Evolutionary conservation across 2,797 vertebrate species (phyloP).

Genomic region (Eupleurogrammus muticus): DNA sequence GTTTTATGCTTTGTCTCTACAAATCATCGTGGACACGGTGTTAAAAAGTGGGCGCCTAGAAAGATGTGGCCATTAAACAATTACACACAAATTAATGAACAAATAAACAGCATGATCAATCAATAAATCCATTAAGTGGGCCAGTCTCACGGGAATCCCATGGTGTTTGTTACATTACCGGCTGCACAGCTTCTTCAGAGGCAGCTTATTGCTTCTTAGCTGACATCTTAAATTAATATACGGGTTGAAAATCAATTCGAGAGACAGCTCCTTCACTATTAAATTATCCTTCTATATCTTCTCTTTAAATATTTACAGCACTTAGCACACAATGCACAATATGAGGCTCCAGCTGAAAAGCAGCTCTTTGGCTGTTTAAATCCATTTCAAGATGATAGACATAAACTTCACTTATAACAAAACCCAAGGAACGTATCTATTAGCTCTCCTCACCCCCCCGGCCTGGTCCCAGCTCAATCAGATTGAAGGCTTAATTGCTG

Average conservation of each 20-base stretch:
- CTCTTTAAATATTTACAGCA: constrained; percentile 20
- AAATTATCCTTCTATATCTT: constrained; percentile 25
- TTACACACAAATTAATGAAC: constrained; percentile 69
- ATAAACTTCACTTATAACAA: constrained; percentile 8
- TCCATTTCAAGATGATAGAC: constrained; percentile 27
- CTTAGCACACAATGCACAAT: constrained; percentile 12
- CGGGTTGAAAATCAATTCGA: constrained; percentile 41
- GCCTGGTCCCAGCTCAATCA: constrained; percentile 22
- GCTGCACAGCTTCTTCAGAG: constrained; percentile 20
- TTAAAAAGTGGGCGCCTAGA: constrained; percentile 37
- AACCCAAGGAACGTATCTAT: constrained; percentile 2
- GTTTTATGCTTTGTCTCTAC: constrained; percentile 25
- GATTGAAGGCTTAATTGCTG: constrained; percentile 48
- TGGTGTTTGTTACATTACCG: constrained; percentile 24
- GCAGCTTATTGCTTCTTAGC: constrained; percentile 46
- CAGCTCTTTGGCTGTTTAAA: constrained; percentile 12
- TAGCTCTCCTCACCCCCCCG: neutral
- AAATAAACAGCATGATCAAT: constrained; percentile 68
- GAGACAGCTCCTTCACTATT: constrained; percentile 28
- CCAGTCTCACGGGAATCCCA: constrained; percentile 29
- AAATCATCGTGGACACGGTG: constrained; percentile 3
- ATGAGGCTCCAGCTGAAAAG: constrained; percentile 11
- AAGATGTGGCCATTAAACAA: constrained; percentile 50
- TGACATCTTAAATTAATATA: constrained; percentile 46
- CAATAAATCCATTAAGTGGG: constrained; percentile 56